Evolutionary conservation across 2,888 invertebrate species (phyloP).

Genomic region (Brenthis hecate): DNA sequence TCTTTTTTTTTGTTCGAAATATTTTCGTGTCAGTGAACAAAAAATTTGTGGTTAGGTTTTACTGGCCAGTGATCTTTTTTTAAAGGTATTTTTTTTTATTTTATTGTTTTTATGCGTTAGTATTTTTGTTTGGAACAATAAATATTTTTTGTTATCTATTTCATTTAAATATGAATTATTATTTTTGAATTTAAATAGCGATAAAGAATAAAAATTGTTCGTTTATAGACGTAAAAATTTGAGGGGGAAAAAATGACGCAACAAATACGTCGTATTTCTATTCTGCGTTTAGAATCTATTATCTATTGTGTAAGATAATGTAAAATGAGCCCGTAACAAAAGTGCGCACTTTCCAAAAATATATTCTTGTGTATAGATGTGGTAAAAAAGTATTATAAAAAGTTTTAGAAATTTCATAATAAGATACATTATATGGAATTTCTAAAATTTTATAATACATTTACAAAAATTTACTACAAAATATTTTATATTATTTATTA

Average conservation of each 20-base stretch:
- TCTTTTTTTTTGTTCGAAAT: not conserved
- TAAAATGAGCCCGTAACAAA: not conserved
- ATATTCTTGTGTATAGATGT: too few relatives aligned
- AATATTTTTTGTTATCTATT: too few relatives aligned
- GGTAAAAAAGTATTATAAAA: too few relatives aligned
- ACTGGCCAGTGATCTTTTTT: not conserved
- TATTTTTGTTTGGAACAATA: too few relatives aligned
- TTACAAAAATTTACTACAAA: too few relatives aligned
- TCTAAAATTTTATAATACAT: too few relatives aligned
- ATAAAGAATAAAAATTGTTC: not conserved
- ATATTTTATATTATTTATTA: too few relatives aligned
- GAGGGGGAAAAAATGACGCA: conserved; percentile 11
- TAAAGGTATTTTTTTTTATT: not conserved
- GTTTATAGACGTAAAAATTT: not conserved
- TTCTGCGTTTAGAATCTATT: conserved; percentile 12
- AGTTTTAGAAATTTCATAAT: too few relatives aligned
- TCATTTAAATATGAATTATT: not conserved
- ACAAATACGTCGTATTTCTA: conserved; percentile 15
- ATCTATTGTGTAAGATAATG: conserved; percentile 9
- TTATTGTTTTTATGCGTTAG: too few relatives aligned
- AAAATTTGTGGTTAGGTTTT: not conserved
- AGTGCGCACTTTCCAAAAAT: conserved; percentile 1
- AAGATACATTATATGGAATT: too few relatives aligned
- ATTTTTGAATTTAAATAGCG: not conserved
- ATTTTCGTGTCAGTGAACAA: conserved; percentile 22